Base-by-base conservation (phyloP, 2,797 vertebrate species). In the Halcyon chelicuti region DNA sequence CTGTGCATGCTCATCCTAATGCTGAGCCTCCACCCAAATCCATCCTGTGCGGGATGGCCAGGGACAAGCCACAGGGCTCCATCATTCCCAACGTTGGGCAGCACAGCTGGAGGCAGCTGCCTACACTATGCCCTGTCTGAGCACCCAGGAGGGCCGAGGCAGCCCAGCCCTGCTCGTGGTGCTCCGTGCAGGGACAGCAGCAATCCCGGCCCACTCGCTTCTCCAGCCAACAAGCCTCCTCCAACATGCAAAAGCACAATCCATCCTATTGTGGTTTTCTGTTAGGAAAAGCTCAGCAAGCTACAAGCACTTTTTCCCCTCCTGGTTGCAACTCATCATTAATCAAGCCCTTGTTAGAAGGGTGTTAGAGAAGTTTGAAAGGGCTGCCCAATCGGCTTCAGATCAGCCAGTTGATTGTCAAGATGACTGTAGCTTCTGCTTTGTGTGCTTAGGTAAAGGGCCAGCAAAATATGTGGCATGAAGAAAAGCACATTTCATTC, bases 31-130 rank as follows among this genome's bases (percentile, higher is more conserved):
- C 44, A 28, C 49, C 44, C 0, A 2, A 29, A n/a, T 46, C 18
- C 25, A n/a, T 14, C 25, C n/a, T 4, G 0, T 14, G 33, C 22
- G 17, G 33, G 19, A 29, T 12, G 44, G 29, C 46, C 2, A 2
- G 29, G 40, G 15, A 21, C 1, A 2, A 84, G 39, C 28, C 2
- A 1, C n/a, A 62, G 54, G 47, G 29, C 42, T 67, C 3, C 1
- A 52, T 21, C 21, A 3, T 81, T 73, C 71, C 71, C 2, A 2
- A 10, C 1, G 1, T 4, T 31, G 46, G 10, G 29, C 65, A 46
- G 42, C 44, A 18, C 12, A n/a, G 62, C 72, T 17, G 66, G 47
- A 46, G 49, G 68, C 68, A 57, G 37, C 49, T 17, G 35, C 25
- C 51, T 15, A 35, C 25, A 0, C 51, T 54, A 40, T 44, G 62